Conservation (phyloP, 1,140 invertebrate genomes). For the Micrasema longulum region DNA sequence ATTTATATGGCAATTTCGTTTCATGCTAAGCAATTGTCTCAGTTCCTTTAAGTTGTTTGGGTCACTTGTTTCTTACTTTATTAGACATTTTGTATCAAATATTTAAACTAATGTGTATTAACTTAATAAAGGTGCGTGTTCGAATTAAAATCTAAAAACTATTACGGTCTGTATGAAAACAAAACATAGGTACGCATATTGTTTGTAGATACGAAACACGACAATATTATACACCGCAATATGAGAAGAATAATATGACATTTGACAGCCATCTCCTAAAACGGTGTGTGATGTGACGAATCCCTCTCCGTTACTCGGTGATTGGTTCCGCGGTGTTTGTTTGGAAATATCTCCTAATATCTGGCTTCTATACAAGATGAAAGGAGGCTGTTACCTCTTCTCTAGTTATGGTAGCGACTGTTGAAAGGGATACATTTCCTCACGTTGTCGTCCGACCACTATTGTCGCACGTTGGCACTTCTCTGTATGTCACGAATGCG, state of each 20-base stretch:
- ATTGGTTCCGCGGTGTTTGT: conserved; percentile 35
- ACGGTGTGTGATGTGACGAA: conserved; percentile 36
- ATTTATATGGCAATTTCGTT: too few species aligned
- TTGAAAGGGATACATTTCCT: conserved; percentile 28
- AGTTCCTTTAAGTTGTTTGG: too few species aligned
- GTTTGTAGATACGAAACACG: too few species aligned
- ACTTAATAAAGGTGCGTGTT: too few species aligned
- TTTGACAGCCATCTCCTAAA: background rate
- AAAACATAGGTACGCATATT: too few species aligned
- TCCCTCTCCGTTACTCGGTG: conserved; percentile 40
- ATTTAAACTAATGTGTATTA: too few species aligned
- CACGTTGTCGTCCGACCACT: conserved; percentile 6
- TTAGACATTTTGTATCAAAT: too few species aligned
- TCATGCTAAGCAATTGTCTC: too few species aligned
- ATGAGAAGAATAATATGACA: conserved; percentile 4
- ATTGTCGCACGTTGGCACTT: conserved; percentile 24
- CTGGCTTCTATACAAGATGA: conserved; percentile 24
- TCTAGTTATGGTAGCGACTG: conserved; percentile 18
- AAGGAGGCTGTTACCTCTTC: background rate
- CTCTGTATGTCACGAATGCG: conserved; percentile 16
- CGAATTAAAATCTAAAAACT: too few species aligned
- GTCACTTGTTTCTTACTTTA: too few species aligned
- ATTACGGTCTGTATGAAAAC: too few species aligned
- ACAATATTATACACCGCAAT: too few species aligned
- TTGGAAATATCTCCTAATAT: conserved; percentile 27